These are phyloP conservation scores for Cisticola juncidis DNA, from an alignment of 2,113 vertebrate genomes.

Conservation along the genomic window DNA sequence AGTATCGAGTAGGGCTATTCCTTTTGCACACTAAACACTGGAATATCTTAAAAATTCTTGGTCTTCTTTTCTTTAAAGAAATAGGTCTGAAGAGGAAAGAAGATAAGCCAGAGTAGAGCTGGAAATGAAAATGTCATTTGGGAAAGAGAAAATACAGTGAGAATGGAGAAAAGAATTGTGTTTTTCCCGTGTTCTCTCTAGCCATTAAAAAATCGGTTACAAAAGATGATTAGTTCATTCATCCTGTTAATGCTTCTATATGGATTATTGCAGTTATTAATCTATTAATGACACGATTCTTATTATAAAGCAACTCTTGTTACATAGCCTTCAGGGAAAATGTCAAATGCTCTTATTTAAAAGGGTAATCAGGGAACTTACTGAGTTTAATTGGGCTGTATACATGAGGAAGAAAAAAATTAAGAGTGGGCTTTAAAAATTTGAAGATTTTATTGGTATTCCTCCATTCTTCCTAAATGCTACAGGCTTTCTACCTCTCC, in stretches of 20 bases:
- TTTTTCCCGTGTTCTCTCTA: background rate
- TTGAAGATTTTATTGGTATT: background rate
- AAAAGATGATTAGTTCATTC: background rate
- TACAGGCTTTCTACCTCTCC: background rate
- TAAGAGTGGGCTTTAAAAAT: background rate
- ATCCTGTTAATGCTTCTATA: background rate
- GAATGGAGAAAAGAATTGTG: background rate
- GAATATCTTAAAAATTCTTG: background rate
- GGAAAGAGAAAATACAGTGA: background rate
- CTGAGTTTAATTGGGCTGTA: background rate
- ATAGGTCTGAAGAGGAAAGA: background rate
- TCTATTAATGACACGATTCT: background rate
- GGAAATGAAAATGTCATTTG: background rate
- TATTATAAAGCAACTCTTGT: background rate
- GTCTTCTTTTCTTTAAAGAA: background rate
- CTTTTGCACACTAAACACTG: background rate
- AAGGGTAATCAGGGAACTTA: slow-evolving; percentile 4
- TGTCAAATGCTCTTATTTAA: background rate
- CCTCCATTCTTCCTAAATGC: background rate
- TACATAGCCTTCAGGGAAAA: background rate
- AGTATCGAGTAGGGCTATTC: background rate
- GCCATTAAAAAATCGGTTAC: background rate
- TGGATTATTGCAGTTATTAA: background rate
- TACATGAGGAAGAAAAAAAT: background rate
- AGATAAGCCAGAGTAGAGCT: background rate